These are phyloP conservation scores for Notechis scutatus DNA, from an alignment of 2,113 vertebrate genomes.

Conservation along the genomic window DNA sequence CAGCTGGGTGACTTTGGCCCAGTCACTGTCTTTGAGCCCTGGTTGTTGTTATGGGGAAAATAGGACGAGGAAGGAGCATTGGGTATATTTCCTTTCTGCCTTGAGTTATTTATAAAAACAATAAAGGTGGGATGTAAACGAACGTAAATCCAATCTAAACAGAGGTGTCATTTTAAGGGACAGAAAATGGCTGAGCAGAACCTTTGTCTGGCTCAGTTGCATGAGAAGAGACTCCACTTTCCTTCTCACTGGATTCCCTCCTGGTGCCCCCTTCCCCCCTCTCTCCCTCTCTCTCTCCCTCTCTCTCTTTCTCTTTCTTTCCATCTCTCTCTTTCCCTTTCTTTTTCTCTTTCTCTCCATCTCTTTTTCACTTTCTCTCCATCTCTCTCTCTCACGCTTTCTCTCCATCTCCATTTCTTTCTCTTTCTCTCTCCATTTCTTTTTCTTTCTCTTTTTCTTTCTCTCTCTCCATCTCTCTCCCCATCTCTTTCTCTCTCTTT, in stretches of 20 bases:
- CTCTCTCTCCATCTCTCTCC: no score
- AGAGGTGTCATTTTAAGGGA: not conserved
- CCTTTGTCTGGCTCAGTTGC: not conserved
- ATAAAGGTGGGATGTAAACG: not conserved
- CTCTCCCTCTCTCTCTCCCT: not conserved
- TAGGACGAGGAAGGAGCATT: not conserved
- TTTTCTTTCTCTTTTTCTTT: accelerated
- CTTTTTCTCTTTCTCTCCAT: no score
- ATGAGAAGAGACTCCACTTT: not conserved
- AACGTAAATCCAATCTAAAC: not conserved
- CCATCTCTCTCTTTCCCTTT: no score
- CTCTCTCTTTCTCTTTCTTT: accelerated
- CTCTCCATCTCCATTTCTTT: accelerated
- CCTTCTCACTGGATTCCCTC: not conserved
- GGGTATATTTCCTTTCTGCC: not conserved
- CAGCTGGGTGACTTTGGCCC: not conserved
- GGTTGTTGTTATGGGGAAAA: not conserved
- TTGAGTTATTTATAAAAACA: not conserved
- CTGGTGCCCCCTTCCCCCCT: not conserved
- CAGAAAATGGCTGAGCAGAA: not conserved
- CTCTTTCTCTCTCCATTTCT: no score
- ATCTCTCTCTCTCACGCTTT: no score
- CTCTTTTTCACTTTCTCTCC: no score
- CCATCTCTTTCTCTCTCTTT: no score
- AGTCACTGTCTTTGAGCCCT: not conserved